These are phyloP conservation scores for Cephalopholis sonnerati DNA, from an alignment of 2,113 vertebrate genomes.

Conservation along the genomic window DNA sequence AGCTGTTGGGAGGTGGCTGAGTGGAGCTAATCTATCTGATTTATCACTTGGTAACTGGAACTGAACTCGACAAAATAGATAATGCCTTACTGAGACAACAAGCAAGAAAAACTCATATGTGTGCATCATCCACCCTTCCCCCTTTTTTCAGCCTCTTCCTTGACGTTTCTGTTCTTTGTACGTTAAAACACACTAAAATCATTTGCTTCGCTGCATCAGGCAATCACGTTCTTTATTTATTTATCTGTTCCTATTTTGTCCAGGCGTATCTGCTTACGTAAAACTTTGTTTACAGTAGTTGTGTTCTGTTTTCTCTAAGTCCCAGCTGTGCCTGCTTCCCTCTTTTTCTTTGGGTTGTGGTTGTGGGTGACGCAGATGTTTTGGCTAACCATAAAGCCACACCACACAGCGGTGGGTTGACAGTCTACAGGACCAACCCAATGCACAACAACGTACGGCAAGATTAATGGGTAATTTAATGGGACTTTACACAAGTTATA, in stretches of 20 bases:
- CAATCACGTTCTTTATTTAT: neutral
- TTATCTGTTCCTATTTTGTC: neutral
- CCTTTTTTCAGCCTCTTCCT: neutral
- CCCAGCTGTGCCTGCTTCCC: neutral
- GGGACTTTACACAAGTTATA: constrained; percentile 17
- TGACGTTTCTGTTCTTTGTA: neutral
- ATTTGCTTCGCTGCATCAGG: neutral
- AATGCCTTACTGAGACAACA: constrained; percentile 3
- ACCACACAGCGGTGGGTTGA: constrained; percentile 23
- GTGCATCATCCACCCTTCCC: neutral
- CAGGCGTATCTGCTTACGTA: neutral
- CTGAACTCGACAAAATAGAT: constrained; percentile 23
- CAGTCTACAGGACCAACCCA: neutral
- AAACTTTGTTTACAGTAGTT: constrained; percentile 28
- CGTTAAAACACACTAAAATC: neutral
- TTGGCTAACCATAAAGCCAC: constrained; percentile 43
- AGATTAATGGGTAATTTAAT: constrained; percentile 29
- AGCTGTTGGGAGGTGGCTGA: constrained; percentile 51
- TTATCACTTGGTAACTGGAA: constrained; percentile 48
- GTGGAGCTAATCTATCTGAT: constrained; percentile 43
- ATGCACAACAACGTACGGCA: constrained; percentile 3
- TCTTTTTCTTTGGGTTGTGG: constrained; percentile 27
- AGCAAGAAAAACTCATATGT: neutral
- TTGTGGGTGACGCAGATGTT: constrained; percentile 51
- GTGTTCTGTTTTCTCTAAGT: neutral